phyloP scores from a whole-genome alignment of 2,888 invertebrate species.

The Camptogramma bilineatum region DNA sequence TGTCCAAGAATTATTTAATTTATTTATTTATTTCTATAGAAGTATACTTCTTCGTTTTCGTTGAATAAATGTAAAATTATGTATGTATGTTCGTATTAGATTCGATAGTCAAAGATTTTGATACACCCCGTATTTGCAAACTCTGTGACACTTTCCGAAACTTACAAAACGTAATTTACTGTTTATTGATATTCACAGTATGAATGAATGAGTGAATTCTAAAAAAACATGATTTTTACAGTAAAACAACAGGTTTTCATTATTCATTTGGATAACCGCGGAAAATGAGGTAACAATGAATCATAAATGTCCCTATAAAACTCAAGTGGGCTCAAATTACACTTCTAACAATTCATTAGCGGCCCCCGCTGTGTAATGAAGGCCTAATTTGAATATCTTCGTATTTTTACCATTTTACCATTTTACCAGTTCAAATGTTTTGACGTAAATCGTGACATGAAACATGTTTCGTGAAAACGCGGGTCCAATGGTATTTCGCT shows the following conservation, averaged over 20 bases:
- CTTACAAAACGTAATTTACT: too few relatives aligned
- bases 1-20: too few relatives aligned
- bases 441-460: conserved; percentile 70
- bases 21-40: too few relatives aligned
- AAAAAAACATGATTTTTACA: background rate
- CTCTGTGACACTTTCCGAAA: too few relatives aligned
- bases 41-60: too few relatives aligned
- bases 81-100: too few relatives aligned
- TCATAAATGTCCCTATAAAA: conserved; percentile 36
- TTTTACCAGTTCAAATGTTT: conserved; percentile 51
- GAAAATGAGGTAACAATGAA: conserved; percentile 31
- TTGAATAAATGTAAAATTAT: too few relatives aligned
- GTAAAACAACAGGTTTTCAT: background rate
- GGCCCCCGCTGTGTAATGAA: conserved; percentile 66
- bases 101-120: too few relatives aligned
- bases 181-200: too few relatives aligned
- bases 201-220: too few relatives aligned
- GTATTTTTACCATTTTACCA: conserved; percentile 49
- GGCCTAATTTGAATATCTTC: conserved; percentile 74
- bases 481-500: conserved; percentile 45
- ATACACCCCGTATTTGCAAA: too few relatives aligned
- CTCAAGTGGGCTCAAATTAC: conserved; percentile 48
- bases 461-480: conserved; percentile 61
- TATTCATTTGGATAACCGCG: conserved; percentile 18
- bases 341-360: conserved; percentile 69